phyloP scores from a whole-genome alignment of 2,888 invertebrate species.

The Drosophila mettleri region DNA sequence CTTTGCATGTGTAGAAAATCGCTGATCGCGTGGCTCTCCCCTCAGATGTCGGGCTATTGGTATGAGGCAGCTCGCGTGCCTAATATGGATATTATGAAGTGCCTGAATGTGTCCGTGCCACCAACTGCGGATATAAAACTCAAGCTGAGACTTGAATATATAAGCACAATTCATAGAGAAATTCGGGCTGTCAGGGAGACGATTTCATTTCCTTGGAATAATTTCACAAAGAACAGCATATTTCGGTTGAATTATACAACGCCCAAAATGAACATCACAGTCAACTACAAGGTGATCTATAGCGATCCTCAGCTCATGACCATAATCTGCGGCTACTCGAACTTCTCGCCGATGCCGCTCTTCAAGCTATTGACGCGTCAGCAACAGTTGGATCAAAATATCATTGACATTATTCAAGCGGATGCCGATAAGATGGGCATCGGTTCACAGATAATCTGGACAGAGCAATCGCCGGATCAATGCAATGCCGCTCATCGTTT shows the following conservation, averaged over 20 bases:
- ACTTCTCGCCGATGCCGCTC: conserved; percentile 53
- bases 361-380: conserved; percentile 56
- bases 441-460: conserved; percentile 43
- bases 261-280: conserved; percentile 22
- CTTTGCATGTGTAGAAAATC: not conserved
- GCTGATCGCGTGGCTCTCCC: not conserved
- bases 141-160: conserved; percentile 51
- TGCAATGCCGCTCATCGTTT: conserved; percentile 42
- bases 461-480: conserved; percentile 43
- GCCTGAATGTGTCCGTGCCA: conserved; percentile 47
- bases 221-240: conserved; percentile 43
- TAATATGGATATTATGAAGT: conserved; percentile 40
- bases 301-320: conserved; percentile 41
- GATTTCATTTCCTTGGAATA: conserved; percentile 60
- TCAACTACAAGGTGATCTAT: conserved; percentile 58
- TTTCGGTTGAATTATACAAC: conserved; percentile 24
- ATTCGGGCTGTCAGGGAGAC: conserved; percentile 38
- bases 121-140: conserved; percentile 20
- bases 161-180: conserved; percentile 44
- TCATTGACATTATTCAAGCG: conserved; percentile 3
- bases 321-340: conserved; percentile 23
- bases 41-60: conserved; percentile 46
- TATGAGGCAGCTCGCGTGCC: conserved; percentile 58
- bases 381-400: conserved; percentile 1
- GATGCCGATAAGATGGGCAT: conserved; percentile 26